Base-by-base conservation (phyloP, 2,113 vertebrate genomes). In the Arvicanthis niloticus region DNA sequence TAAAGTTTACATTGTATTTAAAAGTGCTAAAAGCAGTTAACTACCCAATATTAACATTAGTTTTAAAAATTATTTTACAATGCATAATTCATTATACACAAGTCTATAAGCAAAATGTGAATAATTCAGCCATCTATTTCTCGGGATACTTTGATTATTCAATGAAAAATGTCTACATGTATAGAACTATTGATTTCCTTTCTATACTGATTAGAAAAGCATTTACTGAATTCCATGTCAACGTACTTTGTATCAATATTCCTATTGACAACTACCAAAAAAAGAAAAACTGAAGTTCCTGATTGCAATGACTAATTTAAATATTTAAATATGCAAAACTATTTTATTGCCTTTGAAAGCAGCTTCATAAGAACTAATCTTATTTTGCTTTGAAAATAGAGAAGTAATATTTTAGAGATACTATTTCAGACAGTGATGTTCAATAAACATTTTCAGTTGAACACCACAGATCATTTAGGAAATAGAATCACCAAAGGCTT, bases 101-200 rank as follows among this genome's bases (percentile, higher is more conserved):
- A 65, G 2, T 84, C 97, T 80, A 60, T 0, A 91, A 45, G 24
- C 19, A 86, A 82, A 88, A 89, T 88, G 80, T 81, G 88, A 3
- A 40, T 84, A 75, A 96, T 16, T 88, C 67, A 51, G 51, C 70
- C 21, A 76, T 91, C 7, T 51, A 12, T 56, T 9, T 53, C 24
- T 75, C 58, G 91, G 45, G 1, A 22, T 84, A 65, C 56, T 96
- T 93, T 94, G 10, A 82, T 76, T 95, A 89, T 89, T 75, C 76
- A 84, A 26, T 88, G 31, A 9, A 78, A 96, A 88, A 81, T 76
- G 7, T 90, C 89, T 31, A 78, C 10, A 68, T 29, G 1, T 91
- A 90, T 91, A 78, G 6, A 95, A 89, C 77, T 89, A 95, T n/a
- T 95, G 72, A 17, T 73, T 95, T 97, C 19, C 31, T 92, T 91